Conservation (phyloP, 2,888 invertebrate genomes). For the Rhopalosiphum nymphaeae region DNA sequence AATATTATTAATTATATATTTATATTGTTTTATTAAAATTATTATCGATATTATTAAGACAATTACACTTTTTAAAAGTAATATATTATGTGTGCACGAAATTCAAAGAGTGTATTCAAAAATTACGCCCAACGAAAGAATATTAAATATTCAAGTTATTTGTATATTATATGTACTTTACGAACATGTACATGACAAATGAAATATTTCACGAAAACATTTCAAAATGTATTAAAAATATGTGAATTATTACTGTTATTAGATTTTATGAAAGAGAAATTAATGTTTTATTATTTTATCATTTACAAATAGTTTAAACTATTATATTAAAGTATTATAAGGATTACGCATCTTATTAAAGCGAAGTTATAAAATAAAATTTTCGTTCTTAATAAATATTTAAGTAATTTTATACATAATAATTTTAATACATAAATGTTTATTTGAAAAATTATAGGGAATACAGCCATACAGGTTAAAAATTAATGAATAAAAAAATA, state of each 20-base stretch:
- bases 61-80: background rate
- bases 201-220: background rate
- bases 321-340: background rate
- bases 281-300: background rate
- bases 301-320: background rate
- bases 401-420: background rate
- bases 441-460: background rate
- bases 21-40: background rate
- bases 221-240: slow-evolving; percentile 13
- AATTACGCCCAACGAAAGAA: slow-evolving; percentile 15
- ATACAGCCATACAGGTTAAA: background rate
- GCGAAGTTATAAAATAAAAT: background rate
- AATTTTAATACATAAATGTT: background rate
- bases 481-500: background rate
- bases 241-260: background rate
- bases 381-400: background rate
- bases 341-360: background rate
- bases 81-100: background rate
- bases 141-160: background rate
- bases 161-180: background rate
- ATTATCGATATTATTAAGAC: background rate
- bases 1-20: background rate
- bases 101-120: background rate
- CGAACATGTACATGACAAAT: background rate
- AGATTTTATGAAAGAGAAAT: background rate